Evolutionary conservation across 2,113 vertebrate genomes (phyloP).

Genomic region (Labeo rohita): DNA sequence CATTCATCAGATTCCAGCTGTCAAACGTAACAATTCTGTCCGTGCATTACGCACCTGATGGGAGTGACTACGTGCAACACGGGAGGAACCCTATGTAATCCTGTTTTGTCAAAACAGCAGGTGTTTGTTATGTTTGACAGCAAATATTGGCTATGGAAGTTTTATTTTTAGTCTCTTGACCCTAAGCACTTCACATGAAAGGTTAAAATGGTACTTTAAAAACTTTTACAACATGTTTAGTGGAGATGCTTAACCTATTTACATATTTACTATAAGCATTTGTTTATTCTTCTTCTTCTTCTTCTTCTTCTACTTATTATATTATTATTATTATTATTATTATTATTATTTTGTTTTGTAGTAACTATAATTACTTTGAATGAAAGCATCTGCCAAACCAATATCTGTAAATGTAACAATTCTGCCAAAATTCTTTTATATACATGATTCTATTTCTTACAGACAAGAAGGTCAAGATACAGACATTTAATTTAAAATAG

Average conservation of each 20-base stretch:
- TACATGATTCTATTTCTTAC: too few relatives aligned
- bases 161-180: not conserved
- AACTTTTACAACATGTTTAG: not conserved
- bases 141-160: not conserved
- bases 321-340: too few relatives aligned
- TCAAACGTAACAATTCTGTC: not conserved
- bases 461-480: too few relatives aligned
- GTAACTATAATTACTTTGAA: too few relatives aligned
- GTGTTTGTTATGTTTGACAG: not conserved
- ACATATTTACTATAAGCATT: too few relatives aligned
- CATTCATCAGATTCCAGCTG: constrained; percentile 7
- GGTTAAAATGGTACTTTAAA: not conserved
- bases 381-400: too few relatives aligned
- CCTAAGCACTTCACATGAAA: not conserved
- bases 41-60: not conserved
- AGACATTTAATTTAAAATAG: too few relatives aligned
- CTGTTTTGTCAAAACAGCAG: not conserved
- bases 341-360: too few relatives aligned
- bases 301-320: too few relatives aligned
- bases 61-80: not conserved
- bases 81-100: not conserved
- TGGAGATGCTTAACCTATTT: not conserved
- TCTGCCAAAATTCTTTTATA: too few relatives aligned
- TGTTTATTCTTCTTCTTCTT: too few relatives aligned
- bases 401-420: too few relatives aligned